A percentile compares a stretch with the other conserved stretches of the same genome.
These are phyloP conservation scores for Noctua comes DNA, from an alignment of 2,888 invertebrate genomes.

Conservation along the genomic window DNA sequence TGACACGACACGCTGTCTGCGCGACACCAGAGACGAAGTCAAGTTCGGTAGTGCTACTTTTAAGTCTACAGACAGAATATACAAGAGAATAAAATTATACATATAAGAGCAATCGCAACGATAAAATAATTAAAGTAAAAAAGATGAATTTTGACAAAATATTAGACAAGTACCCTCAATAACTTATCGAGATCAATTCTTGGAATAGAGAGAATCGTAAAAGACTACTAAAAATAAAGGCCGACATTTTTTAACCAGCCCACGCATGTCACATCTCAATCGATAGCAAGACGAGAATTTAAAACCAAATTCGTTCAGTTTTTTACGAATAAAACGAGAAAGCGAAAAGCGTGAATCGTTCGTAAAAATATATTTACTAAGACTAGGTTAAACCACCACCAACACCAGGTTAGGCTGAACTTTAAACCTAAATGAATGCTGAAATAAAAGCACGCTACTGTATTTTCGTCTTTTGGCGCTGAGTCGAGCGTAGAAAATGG, in stretches of 20 bases:
- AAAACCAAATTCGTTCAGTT: background rate
- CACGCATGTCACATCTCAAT: background rate
- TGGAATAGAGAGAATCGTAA: background rate
- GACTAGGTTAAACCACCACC: background rate
- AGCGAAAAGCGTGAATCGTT: background rate
- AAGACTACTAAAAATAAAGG: background rate
- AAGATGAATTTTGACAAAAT: background rate
- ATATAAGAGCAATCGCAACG: background rate
- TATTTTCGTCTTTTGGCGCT: background rate
- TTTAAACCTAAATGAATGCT: background rate
- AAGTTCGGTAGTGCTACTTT: background rate
- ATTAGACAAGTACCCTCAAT: too few species aligned
- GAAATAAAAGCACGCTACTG: background rate
- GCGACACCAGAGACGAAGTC: slow-evolving; percentile 5
- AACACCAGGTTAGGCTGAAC: too few species aligned
- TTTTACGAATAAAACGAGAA: background rate
- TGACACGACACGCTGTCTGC: slow-evolving; percentile 33
- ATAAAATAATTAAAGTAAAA: background rate
- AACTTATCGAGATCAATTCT: background rate
- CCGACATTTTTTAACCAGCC: background rate
- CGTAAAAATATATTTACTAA: background rate
- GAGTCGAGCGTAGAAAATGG: background rate
- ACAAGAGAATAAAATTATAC: too few species aligned
- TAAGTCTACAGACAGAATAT: background rate
- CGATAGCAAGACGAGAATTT: background rate